Evolutionary conservation across 2,888 invertebrate genomes (phyloP).

Genomic region (Hydroisotoma schaefferi): DNA sequence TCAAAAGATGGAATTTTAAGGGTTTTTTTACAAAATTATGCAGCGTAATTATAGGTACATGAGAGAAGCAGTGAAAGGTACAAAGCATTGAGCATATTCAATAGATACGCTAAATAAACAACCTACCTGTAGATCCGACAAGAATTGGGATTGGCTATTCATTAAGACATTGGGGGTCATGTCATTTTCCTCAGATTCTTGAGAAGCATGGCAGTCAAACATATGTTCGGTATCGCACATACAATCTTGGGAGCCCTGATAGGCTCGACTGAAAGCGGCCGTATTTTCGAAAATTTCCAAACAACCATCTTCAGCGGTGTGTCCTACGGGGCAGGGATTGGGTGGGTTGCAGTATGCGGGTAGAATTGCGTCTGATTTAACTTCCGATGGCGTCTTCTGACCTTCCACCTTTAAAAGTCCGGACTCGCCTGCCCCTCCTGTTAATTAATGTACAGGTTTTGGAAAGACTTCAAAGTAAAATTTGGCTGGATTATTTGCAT

Average conservation of each 20-base stretch:
- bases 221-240: conserved; percentile 98
- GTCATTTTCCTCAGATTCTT: conserved; percentile 50
- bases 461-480: background rate
- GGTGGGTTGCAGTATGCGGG: conserved; percentile 98
- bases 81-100: no score
- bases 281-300: conserved; percentile 89
- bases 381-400: conserved; percentile 64
- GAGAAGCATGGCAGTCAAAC: conserved; percentile 76
- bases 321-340: conserved; percentile 96
- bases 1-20: background rate
- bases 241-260: conserved; percentile 81
- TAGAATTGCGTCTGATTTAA: conserved; percentile 85
- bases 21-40: no score
- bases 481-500: no score
- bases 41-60: no score
- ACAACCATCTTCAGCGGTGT: conserved; percentile 84
- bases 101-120: no score
- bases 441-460: background rate
- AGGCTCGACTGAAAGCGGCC: conserved; percentile 89
- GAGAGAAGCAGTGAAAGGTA: no score
- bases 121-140: conserved; percentile 28
- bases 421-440: conserved; percentile 22
- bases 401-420: conserved; percentile 26
- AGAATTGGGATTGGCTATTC: conserved; percentile 14
- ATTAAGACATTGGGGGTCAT: conserved; percentile 25